These are phyloP conservation scores for Drosophila eugracilis DNA, from an alignment of 1,140 invertebrate genomes.

Conservation along the genomic window DNA sequence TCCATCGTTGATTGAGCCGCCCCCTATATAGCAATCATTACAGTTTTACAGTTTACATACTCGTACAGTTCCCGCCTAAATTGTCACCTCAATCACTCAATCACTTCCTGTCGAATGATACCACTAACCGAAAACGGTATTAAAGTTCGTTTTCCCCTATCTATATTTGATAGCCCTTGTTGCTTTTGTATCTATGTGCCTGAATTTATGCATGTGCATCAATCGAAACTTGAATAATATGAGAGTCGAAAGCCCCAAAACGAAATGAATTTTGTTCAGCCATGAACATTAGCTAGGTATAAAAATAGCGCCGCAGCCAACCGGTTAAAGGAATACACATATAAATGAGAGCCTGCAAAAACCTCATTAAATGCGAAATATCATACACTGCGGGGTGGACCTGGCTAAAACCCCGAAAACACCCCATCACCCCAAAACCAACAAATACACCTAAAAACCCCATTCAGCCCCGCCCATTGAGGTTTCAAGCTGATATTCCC, in stretches of 20 bases:
- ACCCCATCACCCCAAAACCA: too few species aligned
- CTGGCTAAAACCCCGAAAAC: background rate
- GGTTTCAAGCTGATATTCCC: conserved; percentile 8
- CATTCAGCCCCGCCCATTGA: background rate
- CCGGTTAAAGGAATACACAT: background rate
- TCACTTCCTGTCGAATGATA: conserved; percentile 1
- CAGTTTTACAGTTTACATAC: conserved; percentile 7
- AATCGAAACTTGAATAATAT: conserved; percentile 4
- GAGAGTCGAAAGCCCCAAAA: background rate
- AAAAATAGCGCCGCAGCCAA: conserved; percentile 34
- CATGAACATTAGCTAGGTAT: conserved; percentile 62
- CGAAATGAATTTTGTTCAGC: conserved; percentile 14
- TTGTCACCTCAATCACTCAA: conserved; percentile 15
- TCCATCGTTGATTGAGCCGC: conserved; percentile 29
- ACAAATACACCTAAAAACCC: background rate
- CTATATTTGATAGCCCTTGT: conserved; percentile 24
- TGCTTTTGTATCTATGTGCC: conserved; percentile 25
- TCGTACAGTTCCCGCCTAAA: conserved; percentile 28
- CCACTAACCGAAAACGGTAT: background rate
- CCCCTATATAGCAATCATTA: conserved; percentile 21
- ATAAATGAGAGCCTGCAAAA: background rate
- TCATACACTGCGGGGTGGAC: background rate
- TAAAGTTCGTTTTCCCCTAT: background rate
- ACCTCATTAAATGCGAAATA: conserved; percentile 17
- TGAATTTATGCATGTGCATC: conserved; percentile 5